Evolutionary conservation across 1,140 invertebrate species (phyloP).

Genomic region (Drosophila lacteicornis): DNA sequence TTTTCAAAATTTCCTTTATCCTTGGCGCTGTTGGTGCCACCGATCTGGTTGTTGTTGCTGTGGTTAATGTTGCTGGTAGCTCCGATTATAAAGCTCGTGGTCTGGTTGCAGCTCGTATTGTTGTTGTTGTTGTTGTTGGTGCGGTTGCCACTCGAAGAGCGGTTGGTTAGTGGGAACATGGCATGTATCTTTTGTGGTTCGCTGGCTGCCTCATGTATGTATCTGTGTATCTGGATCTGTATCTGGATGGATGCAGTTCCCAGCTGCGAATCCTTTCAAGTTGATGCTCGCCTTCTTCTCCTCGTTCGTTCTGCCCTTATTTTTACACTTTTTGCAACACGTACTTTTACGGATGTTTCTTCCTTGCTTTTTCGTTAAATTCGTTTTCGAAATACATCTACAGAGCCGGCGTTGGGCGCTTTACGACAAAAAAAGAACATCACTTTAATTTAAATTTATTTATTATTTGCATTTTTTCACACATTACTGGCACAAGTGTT

Average conservation of each 20-base stretch:
- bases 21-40: constrained; percentile 51
- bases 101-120: constrained; percentile 30
- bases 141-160: constrained; percentile 78
- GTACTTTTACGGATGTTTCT: constrained; percentile 31
- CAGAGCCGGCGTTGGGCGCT: constrained; percentile 17
- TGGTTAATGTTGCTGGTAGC: constrained; percentile 41
- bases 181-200: constrained; percentile 72
- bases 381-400: constrained; percentile 49
- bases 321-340: constrained; percentile 48
- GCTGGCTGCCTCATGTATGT: constrained; percentile 61
- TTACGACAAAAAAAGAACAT: constrained; percentile 13
- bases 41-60: constrained; percentile 25
- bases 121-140: constrained; percentile 50
- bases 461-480: constrained; percentile 9
- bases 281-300: constrained; percentile 30
- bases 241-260: constrained; percentile 54
- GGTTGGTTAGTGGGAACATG: constrained; percentile 80
- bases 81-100: constrained; percentile 47
- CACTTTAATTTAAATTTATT: constrained; percentile 25
- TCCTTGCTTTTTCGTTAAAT: constrained; percentile 41
- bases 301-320: constrained; percentile 31
- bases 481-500: background rate
- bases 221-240: constrained; percentile 38
- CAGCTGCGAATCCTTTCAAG: constrained; percentile 76
- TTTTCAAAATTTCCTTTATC: constrained; percentile 84